A percentile compares a stretch with the other conserved stretches of the same genome.
Conservation (phyloP, 2,797 vertebrate species). For the Gymnoscopelus microlampas region DNA sequence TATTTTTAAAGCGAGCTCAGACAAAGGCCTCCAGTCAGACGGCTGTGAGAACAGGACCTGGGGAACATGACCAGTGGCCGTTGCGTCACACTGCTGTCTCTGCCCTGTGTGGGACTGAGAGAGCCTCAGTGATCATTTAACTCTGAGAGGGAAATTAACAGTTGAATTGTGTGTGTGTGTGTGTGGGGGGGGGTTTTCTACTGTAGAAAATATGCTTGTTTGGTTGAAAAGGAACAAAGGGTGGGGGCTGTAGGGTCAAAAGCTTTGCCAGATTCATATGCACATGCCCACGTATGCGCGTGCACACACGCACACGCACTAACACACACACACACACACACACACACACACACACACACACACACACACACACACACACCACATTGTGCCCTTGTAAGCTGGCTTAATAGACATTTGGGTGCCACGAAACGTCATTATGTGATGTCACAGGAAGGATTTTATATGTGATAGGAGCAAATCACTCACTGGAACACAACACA, state of each 20-base stretch:
- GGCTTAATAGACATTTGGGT: slow-evolving; percentile 55
- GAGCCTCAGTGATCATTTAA: no score
- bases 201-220: slow-evolving; percentile 75
- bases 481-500: slow-evolving; percentile 16
- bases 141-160: no score
- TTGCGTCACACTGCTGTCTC: slow-evolving; percentile 65
- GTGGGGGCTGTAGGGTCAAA: slow-evolving; percentile 54
- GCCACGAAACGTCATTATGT: slow-evolving; percentile 66
- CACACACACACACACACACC: not conserved
- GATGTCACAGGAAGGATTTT: slow-evolving; percentile 74
- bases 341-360: slow-evolving; percentile 17
- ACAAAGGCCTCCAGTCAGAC: slow-evolving; percentile 82
- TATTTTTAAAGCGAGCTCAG: slow-evolving; percentile 80
- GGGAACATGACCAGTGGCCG: slow-evolving; percentile 79
- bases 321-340: slow-evolving; percentile 6
- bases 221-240: slow-evolving; percentile 58
- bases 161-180: not conserved
- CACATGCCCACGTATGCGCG: slow-evolving; percentile 33
- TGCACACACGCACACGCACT: slow-evolving; percentile 22
- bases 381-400: slow-evolving; percentile 38
- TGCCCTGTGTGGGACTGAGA: not conserved
- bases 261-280: slow-evolving; percentile 59
- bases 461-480: slow-evolving; percentile 59
- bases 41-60: slow-evolving; percentile 79
- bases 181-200: slow-evolving; percentile 28